Conservation (phyloP, 2,797 vertebrate genomes). For the Macrochelys suwanniensis region DNA sequence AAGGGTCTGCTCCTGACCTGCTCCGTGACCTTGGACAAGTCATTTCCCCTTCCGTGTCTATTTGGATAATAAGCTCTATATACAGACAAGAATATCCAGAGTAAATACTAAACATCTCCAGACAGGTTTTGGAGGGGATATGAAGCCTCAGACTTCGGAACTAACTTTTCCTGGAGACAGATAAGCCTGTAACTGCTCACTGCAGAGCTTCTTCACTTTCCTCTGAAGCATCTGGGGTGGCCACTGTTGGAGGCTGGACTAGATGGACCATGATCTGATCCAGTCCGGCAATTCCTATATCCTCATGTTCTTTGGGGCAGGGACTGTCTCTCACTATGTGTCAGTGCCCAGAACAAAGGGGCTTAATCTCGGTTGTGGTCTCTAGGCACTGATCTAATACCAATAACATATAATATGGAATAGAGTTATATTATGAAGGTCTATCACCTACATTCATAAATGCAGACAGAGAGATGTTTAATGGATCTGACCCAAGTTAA, state of each 20-base stretch:
- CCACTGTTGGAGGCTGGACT: background rate
- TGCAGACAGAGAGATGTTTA: background rate
- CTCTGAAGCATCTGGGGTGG: background rate
- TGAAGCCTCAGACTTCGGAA: background rate
- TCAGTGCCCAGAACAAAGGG: background rate
- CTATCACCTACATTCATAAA: background rate
- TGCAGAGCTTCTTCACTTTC: background rate
- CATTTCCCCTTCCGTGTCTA: background rate
- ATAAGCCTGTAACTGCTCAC: background rate
- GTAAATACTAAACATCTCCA: background rate
- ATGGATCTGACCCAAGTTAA: background rate
- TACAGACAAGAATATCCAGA: background rate
- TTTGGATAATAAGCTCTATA: background rate
- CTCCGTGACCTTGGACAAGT: background rate
- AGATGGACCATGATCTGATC: background rate
- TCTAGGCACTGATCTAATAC: background rate
- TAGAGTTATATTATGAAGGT: background rate
- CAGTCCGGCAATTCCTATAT: background rate
- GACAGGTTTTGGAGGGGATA: background rate
- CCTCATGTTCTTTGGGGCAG: background rate
- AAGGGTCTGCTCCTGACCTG: background rate
- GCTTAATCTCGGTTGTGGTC: background rate
- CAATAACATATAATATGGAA: background rate
- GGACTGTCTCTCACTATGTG: background rate
- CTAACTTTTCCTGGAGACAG: background rate